Base-by-base conservation (phyloP, 2,888 invertebrate species). In the Gryllus longicercus region DNA sequence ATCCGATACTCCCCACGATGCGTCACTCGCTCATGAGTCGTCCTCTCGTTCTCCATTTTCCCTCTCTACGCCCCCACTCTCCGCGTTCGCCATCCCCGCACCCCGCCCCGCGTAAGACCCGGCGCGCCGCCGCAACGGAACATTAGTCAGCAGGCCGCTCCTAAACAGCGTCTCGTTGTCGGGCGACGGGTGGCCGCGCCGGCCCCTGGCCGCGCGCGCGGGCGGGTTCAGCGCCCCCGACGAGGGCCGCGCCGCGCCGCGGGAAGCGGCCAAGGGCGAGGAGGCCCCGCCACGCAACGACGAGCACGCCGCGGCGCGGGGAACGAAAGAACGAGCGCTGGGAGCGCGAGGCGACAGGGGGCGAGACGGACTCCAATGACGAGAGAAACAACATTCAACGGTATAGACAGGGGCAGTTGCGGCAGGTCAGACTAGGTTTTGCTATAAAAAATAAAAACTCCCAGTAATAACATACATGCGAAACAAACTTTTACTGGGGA, bases 101-200 rank as follows among this genome's bases (percentile, higher is more conserved):
- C 51, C 21, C 16, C 51, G 16, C 51, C 63, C n/a, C 63, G 63
- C 63, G 10, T 11, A 4, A 14, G n/a, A 8, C 63, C 1, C n/a
- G 38, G 38, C 38, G 16, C 63, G 14, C n/a, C 63, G 8, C 63
- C n/a, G 63, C 63, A 63, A 63, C 63, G 63, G 14, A 63, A 63
- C 63, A 63, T 63, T 63, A 63, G 16, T 63, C 63, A 63, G 63
- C 63, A 63, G 63, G 16, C 63, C 63, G 63, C n/a, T 63, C n/a
- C 63, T 14, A n/a, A 63, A 63, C 63, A 63, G 63, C n/a, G n/a
- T 63, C 63, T 63, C 63, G n/a, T 18, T 63, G 63, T 18, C 38
- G 38, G 38, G 63, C 14, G n/a, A n/a, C 63, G 63, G 63, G 63
- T 3, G 4, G 16, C 14, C 5, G 12, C 2, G 12, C 16, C 18